Evolutionary conservation across 1,140 invertebrate species (phyloP), one percentile per base, ranked within the genome.

Genomic region (Drosophila truncata): DNA sequence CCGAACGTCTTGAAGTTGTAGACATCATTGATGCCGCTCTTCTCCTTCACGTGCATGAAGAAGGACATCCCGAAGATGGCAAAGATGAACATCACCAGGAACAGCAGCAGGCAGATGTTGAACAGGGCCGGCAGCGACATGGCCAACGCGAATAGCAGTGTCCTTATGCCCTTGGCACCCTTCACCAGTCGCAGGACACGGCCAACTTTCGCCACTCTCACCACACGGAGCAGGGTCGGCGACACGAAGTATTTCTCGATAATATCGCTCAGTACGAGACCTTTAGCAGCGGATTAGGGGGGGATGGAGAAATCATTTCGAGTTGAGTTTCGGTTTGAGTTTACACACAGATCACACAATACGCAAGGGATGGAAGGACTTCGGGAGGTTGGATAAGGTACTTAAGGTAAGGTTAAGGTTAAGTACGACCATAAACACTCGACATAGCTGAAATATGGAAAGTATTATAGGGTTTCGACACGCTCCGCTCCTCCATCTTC

Each of bases 1-100:
- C 97, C 97, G 93, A 99, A 99, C n/a, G 98, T 99, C 93, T 98
- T 97, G 94, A 99, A 99, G 94, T 99, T 99, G 94, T 99, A 99
- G 55, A 98, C 97, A 93, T 99, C 98, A 92, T 99, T 98, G 65
- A 99, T 94, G 49, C 98, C 98, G 82, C 96, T 97, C 91, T 97
- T 97, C 91, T 97, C 95, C 93, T 98, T 98, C 60, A 99, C 98
- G 93, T 98, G 96, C 98, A 98, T 99, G 94, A 99, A 99, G 95
- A 99, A 99, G 49, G 98, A 99, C 98, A 99, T 99, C 70, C 99
- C 98, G 93, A 99, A 99, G 91, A 99, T 99, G 82, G 98, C 98
- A 93, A 99, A 99, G 93, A 99, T 99, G 94, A 99, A 99, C 97
- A 99, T 99, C 81, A 99, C 98, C 81, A 99, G 95, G 94, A 99